Conservation (phyloP, 2,113 vertebrate species). For the Reinhardtius hippoglossoides region DNA sequence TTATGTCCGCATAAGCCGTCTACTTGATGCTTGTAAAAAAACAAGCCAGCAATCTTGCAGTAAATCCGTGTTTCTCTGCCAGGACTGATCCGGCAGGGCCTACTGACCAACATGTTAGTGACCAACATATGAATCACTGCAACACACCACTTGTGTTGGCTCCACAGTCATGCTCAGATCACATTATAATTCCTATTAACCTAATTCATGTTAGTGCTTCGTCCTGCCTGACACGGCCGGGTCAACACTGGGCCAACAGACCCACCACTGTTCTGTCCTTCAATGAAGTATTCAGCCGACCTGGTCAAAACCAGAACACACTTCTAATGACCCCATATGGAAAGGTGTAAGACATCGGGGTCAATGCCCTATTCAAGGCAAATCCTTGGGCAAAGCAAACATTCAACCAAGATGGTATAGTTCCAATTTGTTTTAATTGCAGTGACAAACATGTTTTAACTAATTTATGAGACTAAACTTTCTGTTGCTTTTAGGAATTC, state of each 20-base stretch:
- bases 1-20: conserved; percentile 35
- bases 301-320: conserved; percentile 5
- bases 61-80: conserved; percentile 40
- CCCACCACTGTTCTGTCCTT: conserved; percentile 4
- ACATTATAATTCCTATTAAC: conserved; percentile 40
- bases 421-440: background rate
- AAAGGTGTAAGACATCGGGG: background rate
- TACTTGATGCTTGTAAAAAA: conserved; percentile 42
- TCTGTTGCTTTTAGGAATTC: background rate
- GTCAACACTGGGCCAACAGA: conserved; percentile 24
- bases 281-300: background rate
- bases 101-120: conserved; percentile 57
- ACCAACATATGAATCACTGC: conserved; percentile 33
- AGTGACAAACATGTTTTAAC: too few species aligned
- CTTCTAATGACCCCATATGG: background rate
- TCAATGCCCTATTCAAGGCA: background rate
- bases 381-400: background rate
- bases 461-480: too few species aligned
- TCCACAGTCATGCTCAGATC: conserved; percentile 15
- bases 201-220: conserved; percentile 26
- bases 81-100: conserved; percentile 33
- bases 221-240: conserved; percentile 31
- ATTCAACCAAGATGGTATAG: background rate
- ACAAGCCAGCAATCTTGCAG: conserved; percentile 34
- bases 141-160: conserved; percentile 14